Conservation (phyloP, 2,113 vertebrate genomes). For the Mormyrus iriodes region DNA sequence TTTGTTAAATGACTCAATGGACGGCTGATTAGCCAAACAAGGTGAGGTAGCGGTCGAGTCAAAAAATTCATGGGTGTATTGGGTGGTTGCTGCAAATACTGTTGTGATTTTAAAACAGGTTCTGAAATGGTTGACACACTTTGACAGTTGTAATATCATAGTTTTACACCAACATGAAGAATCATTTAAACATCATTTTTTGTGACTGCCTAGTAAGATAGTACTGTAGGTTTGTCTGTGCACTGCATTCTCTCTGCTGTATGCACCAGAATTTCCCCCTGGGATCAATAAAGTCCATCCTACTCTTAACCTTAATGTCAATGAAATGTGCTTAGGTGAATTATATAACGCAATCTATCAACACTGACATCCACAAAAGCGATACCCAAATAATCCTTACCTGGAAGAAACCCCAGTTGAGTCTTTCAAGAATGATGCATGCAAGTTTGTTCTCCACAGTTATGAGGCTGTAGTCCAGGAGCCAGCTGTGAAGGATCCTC, state of each 20-base stretch:
- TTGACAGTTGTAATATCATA: not conserved
- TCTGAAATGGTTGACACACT: not conserved
- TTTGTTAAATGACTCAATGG: too few species aligned
- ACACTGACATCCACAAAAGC: not conserved
- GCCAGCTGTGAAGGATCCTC: constrained; percentile 77
- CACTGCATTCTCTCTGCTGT: not conserved
- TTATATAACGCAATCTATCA: not conserved
- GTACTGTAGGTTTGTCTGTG: not conserved
- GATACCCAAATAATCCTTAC: constrained; percentile 15
- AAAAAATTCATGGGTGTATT: not conserved
- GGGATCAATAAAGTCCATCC: not conserved
- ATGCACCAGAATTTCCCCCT: not conserved
- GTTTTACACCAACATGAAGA: not conserved
- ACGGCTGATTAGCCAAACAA: too few species aligned
- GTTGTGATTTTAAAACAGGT: not conserved
- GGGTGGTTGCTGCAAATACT: not conserved
- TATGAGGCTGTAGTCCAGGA: constrained; percentile 74
- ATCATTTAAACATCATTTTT: not conserved
- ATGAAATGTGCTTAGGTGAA: not conserved
- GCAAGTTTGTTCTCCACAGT: constrained; percentile 87
- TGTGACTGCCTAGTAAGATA: not conserved
- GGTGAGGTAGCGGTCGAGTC: not conserved
- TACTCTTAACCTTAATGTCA: not conserved
- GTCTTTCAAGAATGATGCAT: constrained; percentile 88
- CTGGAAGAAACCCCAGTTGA: constrained; percentile 79